Evolutionary conservation across 1,140 invertebrate species (phyloP).

Genomic region (Sweltsa coloradensis): DNA sequence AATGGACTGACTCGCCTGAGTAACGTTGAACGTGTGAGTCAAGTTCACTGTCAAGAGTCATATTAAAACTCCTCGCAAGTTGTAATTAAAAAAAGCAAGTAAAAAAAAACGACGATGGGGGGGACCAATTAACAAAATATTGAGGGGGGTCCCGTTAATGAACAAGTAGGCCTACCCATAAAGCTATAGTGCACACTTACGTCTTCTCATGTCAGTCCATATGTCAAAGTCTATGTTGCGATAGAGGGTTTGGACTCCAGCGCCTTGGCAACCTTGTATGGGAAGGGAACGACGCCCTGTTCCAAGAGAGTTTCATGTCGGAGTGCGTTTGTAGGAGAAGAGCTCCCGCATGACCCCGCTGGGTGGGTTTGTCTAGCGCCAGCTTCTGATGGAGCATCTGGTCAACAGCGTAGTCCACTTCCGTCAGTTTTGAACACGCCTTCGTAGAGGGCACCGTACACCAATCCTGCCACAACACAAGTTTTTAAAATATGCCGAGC

Average conservation of each 20-base stretch:
- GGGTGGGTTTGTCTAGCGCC: background rate
- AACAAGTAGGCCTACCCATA: too few species aligned
- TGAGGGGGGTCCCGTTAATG: too few species aligned
- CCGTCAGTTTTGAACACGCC: conserved; percentile 60
- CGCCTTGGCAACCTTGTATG: conserved; percentile 83
- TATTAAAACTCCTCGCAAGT: too few species aligned
- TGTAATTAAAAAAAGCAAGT: too few species aligned
- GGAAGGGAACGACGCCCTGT: conserved; percentile 65
- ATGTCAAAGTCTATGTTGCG: conserved; percentile 82
- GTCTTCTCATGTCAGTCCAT: conserved; percentile 71
- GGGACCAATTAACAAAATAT: too few species aligned
- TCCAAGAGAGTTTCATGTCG: conserved; percentile 38
- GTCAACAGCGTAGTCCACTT: conserved; percentile 55
- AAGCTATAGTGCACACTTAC: conserved; percentile 24
- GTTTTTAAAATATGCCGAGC: too few species aligned
- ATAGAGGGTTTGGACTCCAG: conserved; percentile 72
- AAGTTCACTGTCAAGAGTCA: too few species aligned
- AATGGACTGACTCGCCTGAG: too few species aligned
- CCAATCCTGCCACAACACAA: conserved; percentile 48
- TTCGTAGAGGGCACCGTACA: conserved; percentile 74
- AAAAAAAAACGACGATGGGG: too few species aligned
- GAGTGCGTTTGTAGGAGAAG: conserved; percentile 9
- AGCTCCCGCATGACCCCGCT: too few species aligned
- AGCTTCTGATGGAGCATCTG: conserved; percentile 56
- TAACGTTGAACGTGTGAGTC: too few species aligned